Evolutionary conservation across 1,140 invertebrate genomes (phyloP).

Genomic region (Lepidotrigona ventralis): DNA sequence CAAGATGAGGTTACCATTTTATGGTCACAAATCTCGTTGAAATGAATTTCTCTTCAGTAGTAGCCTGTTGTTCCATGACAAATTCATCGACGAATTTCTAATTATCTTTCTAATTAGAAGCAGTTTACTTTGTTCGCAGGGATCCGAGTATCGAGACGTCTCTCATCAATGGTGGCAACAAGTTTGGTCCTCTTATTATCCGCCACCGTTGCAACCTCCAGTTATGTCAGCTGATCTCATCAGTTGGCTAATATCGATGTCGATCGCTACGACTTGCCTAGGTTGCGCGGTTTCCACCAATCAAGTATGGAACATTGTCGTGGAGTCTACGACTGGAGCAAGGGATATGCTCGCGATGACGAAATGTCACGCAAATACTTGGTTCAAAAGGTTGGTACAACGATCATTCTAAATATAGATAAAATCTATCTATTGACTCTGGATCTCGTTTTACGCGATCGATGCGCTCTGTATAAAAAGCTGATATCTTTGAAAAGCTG

Average conservation of each 20-base stretch:
- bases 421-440: too few species aligned
- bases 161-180: constrained; percentile 72
- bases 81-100: too few species aligned
- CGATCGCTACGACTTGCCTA: constrained; percentile 54
- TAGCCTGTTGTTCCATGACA: too few species aligned
- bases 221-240: constrained; percentile 71
- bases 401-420: background rate
- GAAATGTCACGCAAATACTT: constrained; percentile 2
- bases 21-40: too few species aligned
- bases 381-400: constrained; percentile 47
- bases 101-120: background rate
- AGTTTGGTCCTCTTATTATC: constrained; percentile 74
- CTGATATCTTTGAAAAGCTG: too few species aligned
- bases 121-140: constrained; percentile 43
- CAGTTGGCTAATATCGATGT: constrained; percentile 75
- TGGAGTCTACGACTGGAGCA: background rate
- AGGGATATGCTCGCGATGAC: background rate
- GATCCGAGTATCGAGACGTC: constrained; percentile 64
- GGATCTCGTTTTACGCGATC: too few species aligned
- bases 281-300: constrained; percentile 57
- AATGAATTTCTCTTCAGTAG: too few species aligned
- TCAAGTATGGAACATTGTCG: constrained; percentile 35
- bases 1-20: too few species aligned
- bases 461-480: too few species aligned
- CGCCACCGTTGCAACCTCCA: constrained; percentile 59